A percentile compares a stretch with the other conserved stretches of the same genome.
Conservation (phyloP, 2,888 invertebrate genomes). For the Agrotis exclamationis region DNA sequence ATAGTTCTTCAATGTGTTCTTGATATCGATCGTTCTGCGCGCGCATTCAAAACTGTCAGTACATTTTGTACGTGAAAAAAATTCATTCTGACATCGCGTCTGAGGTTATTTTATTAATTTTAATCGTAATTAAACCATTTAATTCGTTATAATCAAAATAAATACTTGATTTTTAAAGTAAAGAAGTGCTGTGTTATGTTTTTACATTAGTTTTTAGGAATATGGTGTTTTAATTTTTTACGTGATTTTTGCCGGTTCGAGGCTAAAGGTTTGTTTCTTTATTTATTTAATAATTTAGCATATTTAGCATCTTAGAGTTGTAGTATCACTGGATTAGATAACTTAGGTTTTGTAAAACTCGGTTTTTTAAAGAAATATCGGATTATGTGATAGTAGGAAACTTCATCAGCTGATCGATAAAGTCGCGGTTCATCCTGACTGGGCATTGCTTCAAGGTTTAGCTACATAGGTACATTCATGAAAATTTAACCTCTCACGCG, state of each 20-base stretch:
- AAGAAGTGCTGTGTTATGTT: conserved; percentile 42
- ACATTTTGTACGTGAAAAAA: conserved; percentile 76
- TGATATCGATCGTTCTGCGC: conserved; percentile 83
- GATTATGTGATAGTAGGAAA: not conserved
- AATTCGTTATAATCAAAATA: conserved; percentile 31
- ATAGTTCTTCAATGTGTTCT: conserved; percentile 41
- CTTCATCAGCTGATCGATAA: conserved; percentile 58
- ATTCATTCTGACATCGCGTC: conserved; percentile 68
- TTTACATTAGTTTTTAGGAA: conserved; percentile 39
- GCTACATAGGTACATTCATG: not conserved
- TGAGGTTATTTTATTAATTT: conserved; percentile 73
- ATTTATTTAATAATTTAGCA: conserved; percentile 43
- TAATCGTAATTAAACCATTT: conserved; percentile 46
- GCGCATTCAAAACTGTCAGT: conserved; percentile 80
- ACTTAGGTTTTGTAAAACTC: not conserved
- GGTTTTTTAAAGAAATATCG: not conserved
- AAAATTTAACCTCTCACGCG: not conserved
- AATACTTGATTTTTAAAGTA: conserved; percentile 19
- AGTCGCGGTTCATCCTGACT: conserved; percentile 8
- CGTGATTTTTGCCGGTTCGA: conserved; percentile 51
- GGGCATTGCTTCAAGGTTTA: conserved; percentile 1
- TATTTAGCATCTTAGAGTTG: not conserved
- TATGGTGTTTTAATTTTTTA: conserved; percentile 53
- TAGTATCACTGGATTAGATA: not conserved
- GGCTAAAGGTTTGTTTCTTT: conserved; percentile 50